Base-by-base conservation (phyloP, 2,797 vertebrate species). In the Protonibea diacanthus region DNA sequence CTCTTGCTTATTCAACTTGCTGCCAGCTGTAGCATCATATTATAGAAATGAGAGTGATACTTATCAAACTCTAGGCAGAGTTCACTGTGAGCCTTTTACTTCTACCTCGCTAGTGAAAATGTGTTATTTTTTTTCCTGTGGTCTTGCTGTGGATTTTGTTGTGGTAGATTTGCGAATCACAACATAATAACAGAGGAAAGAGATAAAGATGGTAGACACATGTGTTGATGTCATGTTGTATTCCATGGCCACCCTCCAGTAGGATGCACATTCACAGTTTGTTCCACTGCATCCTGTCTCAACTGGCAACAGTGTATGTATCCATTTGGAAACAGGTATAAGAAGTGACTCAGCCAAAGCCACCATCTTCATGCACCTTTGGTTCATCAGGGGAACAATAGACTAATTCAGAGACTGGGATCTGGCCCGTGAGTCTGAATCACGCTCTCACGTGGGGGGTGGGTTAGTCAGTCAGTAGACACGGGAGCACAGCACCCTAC, bases 321-420 rank as follows among this genome's bases (percentile, higher is more conserved):
- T 64, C 81, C 57, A 40, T 65, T 81, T 80, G 38, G 56, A 55
- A 71, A 33, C 61, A 76, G 63, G 72, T 77, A 81, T 15, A 18
- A 70, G 70, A 59, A 48, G 12, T 13, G 60, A 38, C 73, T 76
- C 48, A 33, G 40, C 66, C 56, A 29, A 77, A 72, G 58, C 38
- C 63, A 8, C 72, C 63, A 55, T 83, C 69, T 83, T 73, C 64
- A 48, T 10, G 55, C 76, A 71, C 62, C 79, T 82, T 85, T 63
- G 45, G 68, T 71, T 76, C 63, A 81, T 90, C 73, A 63, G 44
- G 71, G 74, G 82, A 94, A 93, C 94, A 93, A 93, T 84, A 81
- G 89, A 29, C 73, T 76, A 89, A 92, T 91, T 94, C 90, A 94
- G 84, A 72, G 49, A 47, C 83, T 45, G 80, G 82, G 85, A 85